These are phyloP conservation scores for Patella pellucida DNA, from an alignment of 2,888 invertebrate species.

Conservation along the genomic window DNA sequence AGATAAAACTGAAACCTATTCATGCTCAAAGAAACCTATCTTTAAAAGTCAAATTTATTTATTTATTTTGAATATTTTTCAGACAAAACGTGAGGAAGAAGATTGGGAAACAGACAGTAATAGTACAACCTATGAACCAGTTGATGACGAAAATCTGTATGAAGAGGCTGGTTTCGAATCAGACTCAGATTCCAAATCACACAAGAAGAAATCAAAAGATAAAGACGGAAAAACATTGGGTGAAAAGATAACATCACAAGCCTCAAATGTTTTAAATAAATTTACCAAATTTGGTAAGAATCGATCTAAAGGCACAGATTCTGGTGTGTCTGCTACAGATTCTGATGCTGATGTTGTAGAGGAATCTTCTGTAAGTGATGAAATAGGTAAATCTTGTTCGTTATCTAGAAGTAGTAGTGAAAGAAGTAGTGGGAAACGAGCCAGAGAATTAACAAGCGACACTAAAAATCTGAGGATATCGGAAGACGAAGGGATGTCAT, in stretches of 20 bases:
- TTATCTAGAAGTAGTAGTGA: conserved; percentile 41
- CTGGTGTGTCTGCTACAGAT: conserved; percentile 45
- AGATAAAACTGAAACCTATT: too few species aligned
- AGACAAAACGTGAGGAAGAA: conserved; percentile 34
- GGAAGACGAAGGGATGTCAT: conserved; percentile 21
- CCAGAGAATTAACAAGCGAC: conserved; percentile 17
- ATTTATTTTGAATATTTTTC: not conserved
- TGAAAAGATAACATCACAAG: conserved; percentile 36
- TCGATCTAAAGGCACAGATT: conserved; percentile 33
- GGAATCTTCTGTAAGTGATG: conserved; percentile 31
- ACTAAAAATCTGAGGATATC: conserved; percentile 13
- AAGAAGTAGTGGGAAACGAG: conserved; percentile 36
- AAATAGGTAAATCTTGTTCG: conserved; percentile 29
- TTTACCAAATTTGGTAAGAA: conserved; percentile 13
- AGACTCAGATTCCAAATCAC: conserved; percentile 14
- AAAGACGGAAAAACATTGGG: conserved; percentile 20
- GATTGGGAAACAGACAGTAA: conserved; percentile 34
- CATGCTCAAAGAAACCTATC: too few species aligned
- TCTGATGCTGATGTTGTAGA: conserved; percentile 42
- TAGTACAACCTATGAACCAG: conserved; percentile 30
- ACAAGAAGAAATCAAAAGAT: conserved; percentile 29
- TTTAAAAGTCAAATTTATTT: not conserved
- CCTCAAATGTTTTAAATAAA: conserved; percentile 30
- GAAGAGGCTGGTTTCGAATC: conserved; percentile 33
- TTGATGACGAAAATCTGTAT: conserved; percentile 35